Evolutionary conservation across 2,113 vertebrate genomes (phyloP).

Genomic region (Arothron firmamentum): DNA sequence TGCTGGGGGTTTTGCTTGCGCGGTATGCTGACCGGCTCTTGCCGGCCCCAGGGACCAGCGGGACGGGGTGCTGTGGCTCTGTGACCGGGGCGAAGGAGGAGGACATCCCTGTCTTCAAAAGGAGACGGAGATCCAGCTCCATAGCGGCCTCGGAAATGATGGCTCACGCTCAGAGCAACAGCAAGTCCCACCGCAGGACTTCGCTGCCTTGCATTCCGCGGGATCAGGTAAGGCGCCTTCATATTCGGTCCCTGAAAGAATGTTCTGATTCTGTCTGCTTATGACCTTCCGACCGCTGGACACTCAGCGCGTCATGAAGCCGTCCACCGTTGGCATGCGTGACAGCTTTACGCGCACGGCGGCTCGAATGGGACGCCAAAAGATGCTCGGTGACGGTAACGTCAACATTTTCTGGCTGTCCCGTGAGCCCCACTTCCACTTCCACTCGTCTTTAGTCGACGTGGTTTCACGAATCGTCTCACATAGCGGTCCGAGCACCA

Average conservation of each 20-base stretch:
- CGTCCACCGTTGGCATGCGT: constrained; percentile 22
- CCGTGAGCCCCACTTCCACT: no score
- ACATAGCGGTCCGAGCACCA: no score
- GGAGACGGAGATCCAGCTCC: constrained; percentile 90
- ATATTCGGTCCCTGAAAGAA: not conserved
- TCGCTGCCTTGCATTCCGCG: constrained; percentile 93
- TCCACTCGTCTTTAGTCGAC: no score
- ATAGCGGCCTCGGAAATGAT: constrained; percentile 89
- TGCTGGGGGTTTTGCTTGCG: constrained; percentile 84
- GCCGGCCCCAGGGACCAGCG: constrained; percentile 77
- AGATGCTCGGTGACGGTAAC: no score
- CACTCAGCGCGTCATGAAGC: not conserved
- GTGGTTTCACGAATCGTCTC: no score
- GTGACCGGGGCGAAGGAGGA: constrained; percentile 78
- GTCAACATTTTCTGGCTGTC: no score
- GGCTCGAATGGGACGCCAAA: not conserved
- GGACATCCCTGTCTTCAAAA: constrained; percentile 81
- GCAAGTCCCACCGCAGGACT: constrained; percentile 89
- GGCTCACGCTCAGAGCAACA: constrained; percentile 77
- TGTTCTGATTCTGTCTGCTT: constrained; percentile 4
- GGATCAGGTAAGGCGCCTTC: constrained; percentile 85
- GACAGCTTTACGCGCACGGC: constrained; percentile 28
- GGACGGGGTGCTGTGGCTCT: constrained; percentile 76
- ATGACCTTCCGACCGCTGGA: constrained; percentile 21
- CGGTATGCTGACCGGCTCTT: constrained; percentile 83